phyloP scores from a whole-genome alignment of 2,797 vertebrate genomes.

The Nyctalus aviator region DNA sequence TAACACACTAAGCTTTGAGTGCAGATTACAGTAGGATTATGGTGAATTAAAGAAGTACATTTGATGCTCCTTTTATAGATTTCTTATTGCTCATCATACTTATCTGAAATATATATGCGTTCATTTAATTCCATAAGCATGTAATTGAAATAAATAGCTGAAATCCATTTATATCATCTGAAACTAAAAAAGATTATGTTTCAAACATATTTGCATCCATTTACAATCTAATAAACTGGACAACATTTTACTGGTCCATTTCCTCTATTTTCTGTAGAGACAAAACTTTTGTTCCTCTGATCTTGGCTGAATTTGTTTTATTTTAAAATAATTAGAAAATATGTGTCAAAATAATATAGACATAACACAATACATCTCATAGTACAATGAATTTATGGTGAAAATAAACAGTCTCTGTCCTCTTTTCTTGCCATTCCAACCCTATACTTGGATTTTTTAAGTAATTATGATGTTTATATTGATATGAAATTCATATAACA shows the following conservation, averaged over 20 bases:
- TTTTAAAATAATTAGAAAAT: constrained; percentile 55
- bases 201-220: constrained; percentile 24
- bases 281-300: constrained; percentile 78
- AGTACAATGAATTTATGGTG: background rate
- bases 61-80: constrained; percentile 63
- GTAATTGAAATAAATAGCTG: constrained; percentile 70
- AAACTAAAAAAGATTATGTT: constrained; percentile 72
- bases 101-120: constrained; percentile 78
- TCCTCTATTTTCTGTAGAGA: constrained; percentile 81
- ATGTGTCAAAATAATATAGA: background rate
- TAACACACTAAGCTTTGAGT: constrained; percentile 72
- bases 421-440: background rate
- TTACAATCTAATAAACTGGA: constrained; percentile 64
- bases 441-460: background rate
- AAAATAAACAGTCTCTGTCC: background rate
- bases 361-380: background rate
- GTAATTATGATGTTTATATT: background rate
- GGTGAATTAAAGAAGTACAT: constrained; percentile 74
- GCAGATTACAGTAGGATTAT: constrained; percentile 75
- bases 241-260: constrained; percentile 48
- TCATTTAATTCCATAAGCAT: constrained; percentile 80
- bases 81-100: constrained; percentile 74
- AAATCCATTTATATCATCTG: constrained; percentile 74
- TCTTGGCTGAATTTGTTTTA: constrained; percentile 80
- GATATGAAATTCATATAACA: background rate